Percentiles rank a stretch among this genome's conserved stretches.
phyloP scores from a whole-genome alignment of 2,888 invertebrate species.

The Salpingus planirostris region DNA sequence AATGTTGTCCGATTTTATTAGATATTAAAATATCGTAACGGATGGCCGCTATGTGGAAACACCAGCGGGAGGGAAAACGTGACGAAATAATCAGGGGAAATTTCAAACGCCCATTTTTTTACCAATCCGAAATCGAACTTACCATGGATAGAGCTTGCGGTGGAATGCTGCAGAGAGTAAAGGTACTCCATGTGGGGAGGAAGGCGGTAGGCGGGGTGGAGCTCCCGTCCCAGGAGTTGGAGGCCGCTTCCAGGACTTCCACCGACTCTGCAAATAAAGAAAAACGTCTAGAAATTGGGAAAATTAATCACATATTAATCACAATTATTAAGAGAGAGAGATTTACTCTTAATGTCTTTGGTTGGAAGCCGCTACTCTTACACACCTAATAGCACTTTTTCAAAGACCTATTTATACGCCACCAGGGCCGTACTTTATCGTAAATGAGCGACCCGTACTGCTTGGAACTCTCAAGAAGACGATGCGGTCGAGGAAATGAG shows the following conservation, averaged over 20 bases:
- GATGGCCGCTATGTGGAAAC: slow-evolving; percentile 24
- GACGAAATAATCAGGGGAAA: not conserved
- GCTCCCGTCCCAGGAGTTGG: slow-evolving; percentile 49
- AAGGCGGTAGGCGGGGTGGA: slow-evolving; percentile 63
- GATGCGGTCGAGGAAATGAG: too few relatives aligned
- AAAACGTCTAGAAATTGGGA: not conserved
- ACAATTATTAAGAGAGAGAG: too few relatives aligned
- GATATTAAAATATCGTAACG: slow-evolving; percentile 37
- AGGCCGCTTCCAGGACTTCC: slow-evolving; percentile 45
- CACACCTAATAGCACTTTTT: too few relatives aligned
- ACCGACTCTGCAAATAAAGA: slow-evolving; percentile 35
- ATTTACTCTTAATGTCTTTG: too few relatives aligned
- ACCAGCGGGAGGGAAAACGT: slow-evolving; percentile 5
- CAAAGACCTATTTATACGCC: too few relatives aligned
- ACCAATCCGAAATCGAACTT: slow-evolving; percentile 23
- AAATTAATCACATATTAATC: too few relatives aligned
- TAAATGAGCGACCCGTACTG: too few relatives aligned
- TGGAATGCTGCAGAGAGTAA: slow-evolving; percentile 61
- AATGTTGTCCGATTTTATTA: slow-evolving; percentile 34
- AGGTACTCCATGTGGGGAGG: slow-evolving; percentile 71
- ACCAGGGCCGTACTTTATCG: too few relatives aligned
- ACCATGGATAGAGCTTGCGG: slow-evolving; percentile 61
- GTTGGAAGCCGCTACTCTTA: too few relatives aligned
- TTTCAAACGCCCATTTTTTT: slow-evolving; percentile 1
- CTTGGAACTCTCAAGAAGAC: too few relatives aligned